Conservation (phyloP, 2,888 invertebrate species). For the Nephrotoma guestfalica region DNA sequence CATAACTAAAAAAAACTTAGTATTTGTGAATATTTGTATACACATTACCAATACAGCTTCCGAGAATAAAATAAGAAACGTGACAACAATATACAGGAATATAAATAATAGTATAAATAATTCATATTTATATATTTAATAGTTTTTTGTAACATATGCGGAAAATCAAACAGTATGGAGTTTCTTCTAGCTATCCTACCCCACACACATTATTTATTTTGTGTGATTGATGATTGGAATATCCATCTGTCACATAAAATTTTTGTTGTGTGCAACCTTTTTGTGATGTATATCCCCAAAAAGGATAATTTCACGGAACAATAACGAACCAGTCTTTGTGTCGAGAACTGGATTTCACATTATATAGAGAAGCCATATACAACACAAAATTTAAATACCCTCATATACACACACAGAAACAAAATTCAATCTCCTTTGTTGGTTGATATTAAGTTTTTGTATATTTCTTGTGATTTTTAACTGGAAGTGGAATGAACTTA, state of each 20-base stretch:
- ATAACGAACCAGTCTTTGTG: background rate
- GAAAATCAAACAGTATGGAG: background rate
- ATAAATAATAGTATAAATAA: background rate
- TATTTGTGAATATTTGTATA: background rate
- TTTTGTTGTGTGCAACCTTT: background rate
- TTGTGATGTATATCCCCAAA: background rate
- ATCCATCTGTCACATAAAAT: background rate
- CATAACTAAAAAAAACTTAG: background rate
- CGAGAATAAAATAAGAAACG: background rate
- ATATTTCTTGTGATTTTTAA: background rate
- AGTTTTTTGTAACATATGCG: background rate
- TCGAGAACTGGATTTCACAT: background rate
- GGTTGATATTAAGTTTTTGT: background rate
- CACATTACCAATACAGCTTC: background rate
- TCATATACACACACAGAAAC: background rate
- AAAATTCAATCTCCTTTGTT: background rate
- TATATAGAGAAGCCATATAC: background rate
- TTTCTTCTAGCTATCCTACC: background rate
- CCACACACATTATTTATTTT: background rate
- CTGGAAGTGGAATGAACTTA: background rate
- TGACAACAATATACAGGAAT: background rate
- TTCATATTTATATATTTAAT: background rate
- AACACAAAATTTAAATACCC: background rate
- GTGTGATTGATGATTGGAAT: background rate
- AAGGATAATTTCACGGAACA: background rate